A percentile compares a stretch with the other conserved stretches of the same genome.
Evolutionary conservation across 1,140 invertebrate genomes (phyloP).

Genomic region (Diorhabda elongata): DNA sequence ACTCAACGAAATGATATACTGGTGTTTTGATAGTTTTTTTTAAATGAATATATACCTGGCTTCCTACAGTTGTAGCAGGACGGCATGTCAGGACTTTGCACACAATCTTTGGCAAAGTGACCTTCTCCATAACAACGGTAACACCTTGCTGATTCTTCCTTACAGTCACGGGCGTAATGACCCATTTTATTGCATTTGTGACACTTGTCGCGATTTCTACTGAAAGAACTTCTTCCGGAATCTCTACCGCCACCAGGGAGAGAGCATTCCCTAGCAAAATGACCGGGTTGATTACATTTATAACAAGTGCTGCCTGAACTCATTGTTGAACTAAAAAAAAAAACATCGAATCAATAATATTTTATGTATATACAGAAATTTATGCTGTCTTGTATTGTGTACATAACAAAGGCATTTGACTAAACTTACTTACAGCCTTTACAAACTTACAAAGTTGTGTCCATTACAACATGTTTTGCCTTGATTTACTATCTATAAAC

Average conservation of each 20-base stretch:
- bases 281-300: conserved; percentile 83
- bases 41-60: conserved; percentile 52
- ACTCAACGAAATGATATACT: background rate
- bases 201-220: conserved; percentile 73
- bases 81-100: conserved; percentile 71
- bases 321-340: conserved; percentile 49
- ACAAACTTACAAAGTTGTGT: background rate
- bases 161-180: conserved; percentile 89
- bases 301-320: conserved; percentile 77
- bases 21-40: background rate
- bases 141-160: conserved; percentile 79
- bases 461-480: no score
- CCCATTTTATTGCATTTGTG: conserved; percentile 93
- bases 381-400: background rate
- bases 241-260: conserved; percentile 57
- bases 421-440: background rate
- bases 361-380: background rate
- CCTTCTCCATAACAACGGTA: conserved; percentile 81
- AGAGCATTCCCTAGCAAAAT: conserved; percentile 82
- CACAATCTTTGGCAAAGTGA: conserved; percentile 87
- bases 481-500: no score
- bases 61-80: conserved; percentile 87
- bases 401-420: background rate
- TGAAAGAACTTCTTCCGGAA: conserved; percentile 49
- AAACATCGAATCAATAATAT: background rate